Evolutionary conservation across 2,888 invertebrate genomes (phyloP).

Genomic region (Lamproptera curius): DNA sequence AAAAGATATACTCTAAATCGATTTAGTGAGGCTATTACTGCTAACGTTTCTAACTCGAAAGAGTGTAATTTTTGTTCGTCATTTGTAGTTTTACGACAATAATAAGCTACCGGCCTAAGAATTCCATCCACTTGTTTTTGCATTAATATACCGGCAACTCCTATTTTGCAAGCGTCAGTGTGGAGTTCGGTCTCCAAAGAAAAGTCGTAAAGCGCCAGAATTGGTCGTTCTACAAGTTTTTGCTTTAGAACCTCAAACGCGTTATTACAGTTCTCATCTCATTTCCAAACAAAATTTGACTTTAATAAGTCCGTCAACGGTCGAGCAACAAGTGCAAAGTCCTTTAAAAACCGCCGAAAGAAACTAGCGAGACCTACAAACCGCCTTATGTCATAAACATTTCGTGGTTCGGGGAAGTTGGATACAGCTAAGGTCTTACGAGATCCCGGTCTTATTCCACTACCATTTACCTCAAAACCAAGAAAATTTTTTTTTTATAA

Average conservation of each 20-base stretch:
- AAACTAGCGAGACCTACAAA: conserved; percentile 19
- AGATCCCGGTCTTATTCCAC: conserved; percentile 16
- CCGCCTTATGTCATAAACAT: conserved; percentile 13
- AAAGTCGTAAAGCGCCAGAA: neutral
- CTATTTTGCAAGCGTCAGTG: neutral
- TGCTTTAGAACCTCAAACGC: neutral
- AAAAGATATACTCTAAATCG: conserved; percentile 23
- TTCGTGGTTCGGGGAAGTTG: conserved; percentile 13
- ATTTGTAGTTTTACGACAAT: conserved; percentile 26
- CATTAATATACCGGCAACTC: neutral
- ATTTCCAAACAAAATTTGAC: neutral
- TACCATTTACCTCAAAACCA: conserved; percentile 18
- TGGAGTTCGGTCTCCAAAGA: neutral
- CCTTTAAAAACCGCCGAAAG: conserved; percentile 20
- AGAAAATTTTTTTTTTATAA: conserved; percentile 15
- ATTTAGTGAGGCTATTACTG: conserved; percentile 24
- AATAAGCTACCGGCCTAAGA: conserved; percentile 18
- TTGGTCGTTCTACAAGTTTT: neutral
- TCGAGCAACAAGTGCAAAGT: conserved; percentile 12
- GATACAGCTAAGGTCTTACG: conserved; percentile 15
- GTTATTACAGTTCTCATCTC: neutral
- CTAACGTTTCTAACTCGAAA: conserved; percentile 29
- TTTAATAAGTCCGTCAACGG: conserved; percentile 16
- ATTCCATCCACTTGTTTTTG: neutral
- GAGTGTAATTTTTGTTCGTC: conserved; percentile 28